Evolutionary conservation across 2,888 invertebrate genomes (phyloP).

Genomic region (Drosophila colorata): DNA sequence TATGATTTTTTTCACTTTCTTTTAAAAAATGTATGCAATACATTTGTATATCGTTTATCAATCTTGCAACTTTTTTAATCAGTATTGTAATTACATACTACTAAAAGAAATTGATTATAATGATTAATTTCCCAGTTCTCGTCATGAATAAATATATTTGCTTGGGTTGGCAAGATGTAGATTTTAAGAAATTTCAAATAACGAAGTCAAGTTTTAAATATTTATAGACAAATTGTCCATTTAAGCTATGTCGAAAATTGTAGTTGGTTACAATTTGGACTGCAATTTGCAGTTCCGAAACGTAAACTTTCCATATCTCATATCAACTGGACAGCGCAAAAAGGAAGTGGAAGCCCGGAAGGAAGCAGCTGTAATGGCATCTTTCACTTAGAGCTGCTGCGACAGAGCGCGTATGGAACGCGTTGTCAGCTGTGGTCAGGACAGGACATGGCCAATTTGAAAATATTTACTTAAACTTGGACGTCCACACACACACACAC

Average conservation of each 20-base stretch:
- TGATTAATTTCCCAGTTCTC: too few species aligned
- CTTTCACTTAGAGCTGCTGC: constrained; percentile 65
- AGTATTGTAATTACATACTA: too few species aligned
- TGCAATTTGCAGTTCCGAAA: constrained; percentile 23
- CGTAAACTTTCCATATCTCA: constrained; percentile 28
- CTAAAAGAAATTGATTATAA: too few species aligned
- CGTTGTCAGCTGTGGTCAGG: constrained; percentile 36
- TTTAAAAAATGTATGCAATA: too few species aligned
- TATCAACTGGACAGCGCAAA: constrained; percentile 18
- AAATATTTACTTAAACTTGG: constrained; percentile 81
- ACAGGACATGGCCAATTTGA: constrained; percentile 80
- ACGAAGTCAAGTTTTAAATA: not conserved
- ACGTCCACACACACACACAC: constrained; percentile 11
- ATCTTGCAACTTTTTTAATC: too few species aligned
- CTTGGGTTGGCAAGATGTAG: too few species aligned
- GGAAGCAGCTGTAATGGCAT: constrained; percentile 59
- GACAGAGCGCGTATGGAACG: constrained; percentile 50
- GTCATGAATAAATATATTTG: too few species aligned
- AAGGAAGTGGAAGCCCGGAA: constrained; percentile 52
- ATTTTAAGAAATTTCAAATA: too few species aligned
- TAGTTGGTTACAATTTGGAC: too few species aligned
- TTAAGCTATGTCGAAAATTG: not conserved
- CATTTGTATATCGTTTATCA: too few species aligned
- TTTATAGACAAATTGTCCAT: not conserved
- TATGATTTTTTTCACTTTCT: too few species aligned